These are phyloP conservation scores for Drosophila prosaltans DNA, from an alignment of 1,140 invertebrate genomes.

Conservation along the genomic window DNA sequence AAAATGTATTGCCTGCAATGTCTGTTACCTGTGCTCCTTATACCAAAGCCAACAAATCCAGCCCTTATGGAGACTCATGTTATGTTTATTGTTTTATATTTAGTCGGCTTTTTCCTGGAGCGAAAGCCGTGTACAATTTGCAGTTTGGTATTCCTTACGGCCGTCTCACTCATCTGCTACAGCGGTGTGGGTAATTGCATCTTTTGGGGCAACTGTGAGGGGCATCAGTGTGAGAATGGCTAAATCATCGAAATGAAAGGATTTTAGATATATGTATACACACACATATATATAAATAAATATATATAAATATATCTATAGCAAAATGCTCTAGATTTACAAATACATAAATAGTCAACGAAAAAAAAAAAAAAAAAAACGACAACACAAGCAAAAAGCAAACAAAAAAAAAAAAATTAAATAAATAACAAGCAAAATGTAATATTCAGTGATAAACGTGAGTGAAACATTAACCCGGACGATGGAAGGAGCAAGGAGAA, in stretches of 20 bases:
- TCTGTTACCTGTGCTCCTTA: slow-evolving; percentile 97
- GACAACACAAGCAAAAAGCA: slow-evolving; percentile 33
- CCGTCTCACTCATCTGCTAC: slow-evolving; percentile 97
- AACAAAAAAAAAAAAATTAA: slow-evolving; percentile 21
- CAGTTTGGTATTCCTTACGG: slow-evolving; percentile 95
- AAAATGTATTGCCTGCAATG: slow-evolving; percentile 99
- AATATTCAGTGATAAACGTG: slow-evolving; percentile 50
- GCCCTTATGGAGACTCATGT: slow-evolving; percentile 97
- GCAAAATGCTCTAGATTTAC: slow-evolving; percentile 5
- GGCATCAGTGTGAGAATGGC: slow-evolving; percentile 89
- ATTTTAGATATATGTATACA: neutral
- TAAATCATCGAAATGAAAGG: slow-evolving; percentile 39
- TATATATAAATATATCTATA: neutral
- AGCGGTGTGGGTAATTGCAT: slow-evolving; percentile 97
- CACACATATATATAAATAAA: neutral
- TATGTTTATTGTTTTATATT: slow-evolving; percentile 97
- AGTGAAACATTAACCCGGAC: slow-evolving; percentile 32
- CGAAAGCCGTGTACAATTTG: slow-evolving; percentile 98
- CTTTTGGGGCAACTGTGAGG: slow-evolving; percentile 93
- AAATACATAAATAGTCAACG: slow-evolving; percentile 24
- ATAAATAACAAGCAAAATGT: slow-evolving; percentile 8
- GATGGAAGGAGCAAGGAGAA: neutral
- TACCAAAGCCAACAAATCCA: slow-evolving; percentile 98
- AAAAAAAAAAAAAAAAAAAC: neutral
- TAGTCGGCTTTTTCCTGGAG: slow-evolving; percentile 97